A percentile compares a stretch with the other conserved stretches of the same genome.
Evolutionary conservation across 2,888 invertebrate genomes (phyloP).

Genomic region (Brachyopa scutellaris): DNA sequence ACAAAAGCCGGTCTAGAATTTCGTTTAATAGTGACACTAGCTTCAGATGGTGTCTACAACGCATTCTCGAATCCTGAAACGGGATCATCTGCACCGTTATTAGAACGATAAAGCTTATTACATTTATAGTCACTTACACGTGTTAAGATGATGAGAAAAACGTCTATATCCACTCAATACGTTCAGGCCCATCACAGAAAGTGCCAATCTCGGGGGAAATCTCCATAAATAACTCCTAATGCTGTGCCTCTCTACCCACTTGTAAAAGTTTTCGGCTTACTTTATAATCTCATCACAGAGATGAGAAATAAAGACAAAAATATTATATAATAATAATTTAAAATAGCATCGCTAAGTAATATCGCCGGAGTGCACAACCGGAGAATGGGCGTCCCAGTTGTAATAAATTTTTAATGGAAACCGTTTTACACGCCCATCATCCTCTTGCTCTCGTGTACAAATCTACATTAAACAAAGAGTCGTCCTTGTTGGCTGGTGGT

Average conservation of each 20-base stretch:
- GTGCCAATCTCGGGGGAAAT: conserved; percentile 34
- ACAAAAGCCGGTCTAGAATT: too few relatives aligned
- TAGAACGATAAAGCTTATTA: too few relatives aligned
- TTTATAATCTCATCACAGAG: conserved; percentile 11
- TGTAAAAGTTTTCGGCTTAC: conserved; percentile 54
- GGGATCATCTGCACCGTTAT: too few relatives aligned
- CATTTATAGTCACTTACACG: too few relatives aligned
- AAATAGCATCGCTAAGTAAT: conserved; percentile 57
- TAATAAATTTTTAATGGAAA: conserved; percentile 71
- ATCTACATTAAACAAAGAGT: conserved; percentile 64
- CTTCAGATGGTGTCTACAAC: too few relatives aligned
- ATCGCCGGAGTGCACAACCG: neutral
- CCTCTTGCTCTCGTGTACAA: conserved; percentile 35
- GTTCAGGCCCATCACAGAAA: conserved; percentile 47
- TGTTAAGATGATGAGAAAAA: too few relatives aligned
- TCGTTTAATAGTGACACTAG: too few relatives aligned
- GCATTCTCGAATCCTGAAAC: too few relatives aligned
- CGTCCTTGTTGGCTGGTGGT: too few relatives aligned
- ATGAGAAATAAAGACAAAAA: conserved; percentile 6
- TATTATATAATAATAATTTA: conserved; percentile 40
- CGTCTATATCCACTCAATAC: too few relatives aligned
- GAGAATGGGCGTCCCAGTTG: conserved; percentile 50
- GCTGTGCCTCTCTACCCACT: conserved; percentile 39
- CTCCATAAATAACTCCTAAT: conserved; percentile 38
- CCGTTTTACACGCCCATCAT: conserved; percentile 61